These are phyloP conservation scores for Propithecus deckenii DNA, from an alignment of 2,797 vertebrate species.

Conservation along the genomic window DNA sequence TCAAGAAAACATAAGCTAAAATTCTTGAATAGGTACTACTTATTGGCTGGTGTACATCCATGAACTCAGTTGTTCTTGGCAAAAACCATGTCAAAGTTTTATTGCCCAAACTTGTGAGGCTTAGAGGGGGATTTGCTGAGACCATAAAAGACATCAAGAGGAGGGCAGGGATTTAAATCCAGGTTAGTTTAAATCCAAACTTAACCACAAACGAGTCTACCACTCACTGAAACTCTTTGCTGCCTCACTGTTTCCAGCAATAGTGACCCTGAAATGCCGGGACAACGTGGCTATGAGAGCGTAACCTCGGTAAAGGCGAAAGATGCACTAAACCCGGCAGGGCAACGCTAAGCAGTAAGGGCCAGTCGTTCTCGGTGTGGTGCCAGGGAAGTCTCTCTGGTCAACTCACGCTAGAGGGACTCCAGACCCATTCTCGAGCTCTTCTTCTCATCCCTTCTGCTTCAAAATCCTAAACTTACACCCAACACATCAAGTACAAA, in stretches of 20 bases:
- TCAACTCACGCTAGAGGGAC: background rate
- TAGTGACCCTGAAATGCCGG: background rate
- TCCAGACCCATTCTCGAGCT: background rate
- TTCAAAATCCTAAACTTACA: background rate
- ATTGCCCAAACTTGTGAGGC: background rate
- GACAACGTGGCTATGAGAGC: background rate
- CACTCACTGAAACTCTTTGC: background rate
- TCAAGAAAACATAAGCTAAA: slow-evolving; percentile 14
- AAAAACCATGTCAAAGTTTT: background rate
- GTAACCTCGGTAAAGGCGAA: background rate
- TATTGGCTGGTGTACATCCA: background rate
- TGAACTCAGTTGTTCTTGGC: background rate
- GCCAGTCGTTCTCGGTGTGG: background rate
- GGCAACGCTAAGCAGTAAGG: background rate
- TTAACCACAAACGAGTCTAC: background rate
- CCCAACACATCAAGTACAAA: background rate
- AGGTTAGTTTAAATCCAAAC: background rate
- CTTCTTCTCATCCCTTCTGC: background rate
- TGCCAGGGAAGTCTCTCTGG: fast-evolving
- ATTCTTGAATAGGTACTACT: background rate
- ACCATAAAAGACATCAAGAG: background rate
- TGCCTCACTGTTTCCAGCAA: background rate
- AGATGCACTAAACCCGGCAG: background rate
- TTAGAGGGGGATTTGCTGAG: background rate
- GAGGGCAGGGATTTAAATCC: background rate